A percentile compares a stretch with the other conserved stretches of the same genome.
Evolutionary conservation across 1,140 invertebrate species (phyloP).

Genomic region (Drosophila ficusphila): DNA sequence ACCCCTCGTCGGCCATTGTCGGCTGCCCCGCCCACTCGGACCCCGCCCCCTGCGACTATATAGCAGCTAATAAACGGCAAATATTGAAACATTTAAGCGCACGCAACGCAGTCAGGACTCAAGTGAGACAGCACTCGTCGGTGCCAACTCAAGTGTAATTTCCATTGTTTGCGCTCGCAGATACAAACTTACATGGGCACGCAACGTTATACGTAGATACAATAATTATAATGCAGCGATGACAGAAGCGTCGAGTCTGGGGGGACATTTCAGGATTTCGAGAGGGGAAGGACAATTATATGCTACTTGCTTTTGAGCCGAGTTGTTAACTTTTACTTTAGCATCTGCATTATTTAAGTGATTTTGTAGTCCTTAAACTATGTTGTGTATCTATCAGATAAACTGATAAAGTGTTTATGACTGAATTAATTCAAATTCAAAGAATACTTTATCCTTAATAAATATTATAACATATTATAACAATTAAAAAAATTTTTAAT

Average conservation of each 20-base stretch:
- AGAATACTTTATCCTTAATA: too few species aligned
- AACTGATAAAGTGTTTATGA: too few species aligned
- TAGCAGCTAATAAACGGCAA: conserved; percentile 73
- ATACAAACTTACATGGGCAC: conserved; percentile 25
- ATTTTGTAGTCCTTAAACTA: too few species aligned
- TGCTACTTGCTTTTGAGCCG: conserved; percentile 3
- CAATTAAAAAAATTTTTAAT: too few species aligned
- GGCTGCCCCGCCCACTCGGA: background rate
- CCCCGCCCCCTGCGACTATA: conserved; percentile 1
- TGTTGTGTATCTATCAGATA: too few species aligned
- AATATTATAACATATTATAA: too few species aligned
- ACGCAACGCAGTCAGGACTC: conserved; percentile 61
- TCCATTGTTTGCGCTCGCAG: conserved; percentile 65
- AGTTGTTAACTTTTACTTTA: too few species aligned
- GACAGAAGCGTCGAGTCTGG: conserved; percentile 1
- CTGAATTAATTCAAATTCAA: too few species aligned
- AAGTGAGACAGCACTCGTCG: conserved; percentile 57
- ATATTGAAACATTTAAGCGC: conserved; percentile 74
- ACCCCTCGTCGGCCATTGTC: conserved; percentile 16
- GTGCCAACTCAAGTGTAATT: conserved; percentile 72
- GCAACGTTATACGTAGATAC: background rate
- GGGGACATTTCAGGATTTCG: background rate
- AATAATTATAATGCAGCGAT: conserved; percentile 56
- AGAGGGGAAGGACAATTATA: conserved; percentile 25
- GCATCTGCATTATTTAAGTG: too few species aligned